Evolutionary conservation across 1,140 invertebrate species (phyloP).

Genomic region (Orchesella cincta): DNA sequence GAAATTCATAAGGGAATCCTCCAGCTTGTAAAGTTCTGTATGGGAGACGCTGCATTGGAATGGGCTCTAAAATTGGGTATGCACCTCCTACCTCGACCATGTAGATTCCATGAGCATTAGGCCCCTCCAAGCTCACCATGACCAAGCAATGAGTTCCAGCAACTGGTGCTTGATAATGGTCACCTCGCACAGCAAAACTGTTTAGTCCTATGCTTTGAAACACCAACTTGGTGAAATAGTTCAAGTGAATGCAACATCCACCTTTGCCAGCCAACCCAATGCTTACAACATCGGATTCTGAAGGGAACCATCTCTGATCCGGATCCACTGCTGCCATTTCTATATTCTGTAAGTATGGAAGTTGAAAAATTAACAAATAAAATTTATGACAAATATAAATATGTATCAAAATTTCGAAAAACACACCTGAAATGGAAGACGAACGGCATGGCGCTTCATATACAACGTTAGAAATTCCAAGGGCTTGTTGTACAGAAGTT

Average conservation of each 20-base stretch:
- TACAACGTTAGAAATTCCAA: constrained; percentile 9
- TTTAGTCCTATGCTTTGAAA: constrained; percentile 6
- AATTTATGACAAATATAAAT: neutral
- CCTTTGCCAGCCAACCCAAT: constrained; percentile 3
- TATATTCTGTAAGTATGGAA: constrained; percentile 5
- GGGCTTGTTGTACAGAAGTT: neutral
- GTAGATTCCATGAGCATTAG: neutral
- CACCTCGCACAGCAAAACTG: constrained; percentile 3
- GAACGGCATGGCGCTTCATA: constrained; percentile 2
- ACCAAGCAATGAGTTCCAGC: constrained; percentile 14
- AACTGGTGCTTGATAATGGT: neutral
- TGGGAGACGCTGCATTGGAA: constrained; percentile 28
- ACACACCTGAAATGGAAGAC: constrained; percentile 13
- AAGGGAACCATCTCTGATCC: neutral
- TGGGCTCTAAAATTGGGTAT: constrained; percentile 29
- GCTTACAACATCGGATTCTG: neutral
- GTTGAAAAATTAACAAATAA: neutral
- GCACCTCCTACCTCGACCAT: constrained; percentile 33
- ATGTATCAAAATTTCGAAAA: neutral
- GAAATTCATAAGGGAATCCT: constrained; percentile 31
- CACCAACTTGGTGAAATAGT: constrained; percentile 12
- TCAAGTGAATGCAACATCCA: constrained; percentile 23
- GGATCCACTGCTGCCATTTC: constrained; percentile 11
- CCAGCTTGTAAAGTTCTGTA: constrained; percentile 21
- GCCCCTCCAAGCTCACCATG: neutral